phyloP scores from a whole-genome alignment of 2,113 vertebrate species.

The Oryzias melastigma region DNA sequence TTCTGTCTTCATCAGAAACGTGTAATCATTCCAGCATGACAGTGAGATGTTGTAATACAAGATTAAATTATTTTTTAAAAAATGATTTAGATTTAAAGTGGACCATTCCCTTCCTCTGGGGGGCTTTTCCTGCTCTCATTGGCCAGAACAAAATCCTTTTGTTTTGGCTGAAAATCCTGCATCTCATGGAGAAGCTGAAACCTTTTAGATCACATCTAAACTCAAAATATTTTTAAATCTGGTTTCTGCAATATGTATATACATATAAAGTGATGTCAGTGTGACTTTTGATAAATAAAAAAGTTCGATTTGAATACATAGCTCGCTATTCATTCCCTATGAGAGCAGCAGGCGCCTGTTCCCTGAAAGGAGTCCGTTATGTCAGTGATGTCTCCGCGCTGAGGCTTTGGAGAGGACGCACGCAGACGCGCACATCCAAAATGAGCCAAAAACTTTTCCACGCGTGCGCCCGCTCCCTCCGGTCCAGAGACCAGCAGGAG shows the following conservation, averaged over 20 bases:
- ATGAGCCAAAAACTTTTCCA: constrained; percentile 57
- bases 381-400: constrained; percentile 49
- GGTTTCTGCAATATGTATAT: no score
- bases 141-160: constrained; percentile 55
- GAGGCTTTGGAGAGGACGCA: constrained; percentile 17
- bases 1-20: no score
- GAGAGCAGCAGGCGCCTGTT: constrained; percentile 42
- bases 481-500: neutral
- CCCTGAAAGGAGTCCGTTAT: constrained; percentile 71
- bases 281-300: neutral
- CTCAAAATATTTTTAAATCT: no score
- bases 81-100: constrained; percentile 28
- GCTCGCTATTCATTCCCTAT: constrained; percentile 60
- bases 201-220: neutral
- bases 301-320: constrained; percentile 56
- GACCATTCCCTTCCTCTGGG: constrained; percentile 43
- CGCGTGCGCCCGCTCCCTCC: constrained; percentile 16
- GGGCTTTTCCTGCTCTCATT: constrained; percentile 44
- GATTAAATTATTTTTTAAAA: no score
- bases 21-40: no score
- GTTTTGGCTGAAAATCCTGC: constrained; percentile 45
- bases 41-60: no score
- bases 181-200: constrained; percentile 25
- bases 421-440: constrained; percentile 8
- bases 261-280: no score